Percentiles rank a stretch among this genome's conserved stretches.
Evolutionary conservation across 2,113 vertebrate genomes (phyloP).

Genomic region (Phycodurus eques): DNA sequence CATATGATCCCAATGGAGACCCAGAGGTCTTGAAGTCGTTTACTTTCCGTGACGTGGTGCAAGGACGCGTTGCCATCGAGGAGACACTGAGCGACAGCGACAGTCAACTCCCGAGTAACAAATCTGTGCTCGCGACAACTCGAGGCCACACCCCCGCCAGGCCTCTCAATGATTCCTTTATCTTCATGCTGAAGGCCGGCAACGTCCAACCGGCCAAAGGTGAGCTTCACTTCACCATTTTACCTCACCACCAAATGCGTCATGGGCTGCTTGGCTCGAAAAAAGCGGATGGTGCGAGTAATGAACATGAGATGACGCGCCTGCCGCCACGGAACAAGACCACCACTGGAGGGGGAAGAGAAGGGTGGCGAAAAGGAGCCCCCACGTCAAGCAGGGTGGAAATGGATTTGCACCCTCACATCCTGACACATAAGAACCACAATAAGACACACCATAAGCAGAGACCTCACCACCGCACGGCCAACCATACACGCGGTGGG

Average conservation of each 20-base stretch:
- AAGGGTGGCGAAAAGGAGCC: constrained; percentile 17
- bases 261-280: constrained; percentile 20
- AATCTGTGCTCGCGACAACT: constrained; percentile 31
- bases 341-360: constrained; percentile 10
- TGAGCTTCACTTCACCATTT: constrained; percentile 78
- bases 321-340: constrained; percentile 36
- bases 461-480: constrained; percentile 57
- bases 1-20: constrained; percentile 35
- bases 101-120: constrained; percentile 35
- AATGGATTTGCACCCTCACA: constrained; percentile 33
- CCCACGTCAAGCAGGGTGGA: background rate
- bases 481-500: constrained; percentile 43
- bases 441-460: constrained; percentile 56
- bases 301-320: constrained; percentile 1
- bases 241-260: constrained; percentile 68
- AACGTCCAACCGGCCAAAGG: constrained; percentile 79
- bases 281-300: constrained; percentile 29
- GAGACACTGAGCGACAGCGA: constrained; percentile 70
- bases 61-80: constrained; percentile 76
- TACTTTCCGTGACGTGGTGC: constrained; percentile 81
- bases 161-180: constrained; percentile 80
- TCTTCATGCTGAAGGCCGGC: constrained; percentile 79
- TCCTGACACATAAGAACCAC: constrained; percentile 49
- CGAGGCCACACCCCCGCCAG: constrained; percentile 52
- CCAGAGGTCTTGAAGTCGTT: constrained; percentile 69